phyloP scores from a whole-genome alignment of 2,888 invertebrate genomes.

The Unio pictorum region DNA sequence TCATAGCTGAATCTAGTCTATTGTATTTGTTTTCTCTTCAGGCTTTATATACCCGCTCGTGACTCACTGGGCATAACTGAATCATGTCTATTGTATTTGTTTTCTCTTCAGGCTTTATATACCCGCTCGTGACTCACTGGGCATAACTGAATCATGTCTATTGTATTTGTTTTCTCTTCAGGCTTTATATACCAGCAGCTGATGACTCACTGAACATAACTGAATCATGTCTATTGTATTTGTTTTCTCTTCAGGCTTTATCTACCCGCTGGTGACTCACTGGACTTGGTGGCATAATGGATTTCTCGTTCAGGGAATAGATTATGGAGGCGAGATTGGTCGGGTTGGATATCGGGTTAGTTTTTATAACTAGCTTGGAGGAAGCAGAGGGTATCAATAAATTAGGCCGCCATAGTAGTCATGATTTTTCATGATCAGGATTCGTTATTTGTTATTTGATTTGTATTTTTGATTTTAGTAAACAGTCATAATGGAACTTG shows the following conservation, averaged over 20 bases:
- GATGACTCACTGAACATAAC: conserved; percentile 70
- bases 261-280: conserved; percentile 73
- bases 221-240: no score
- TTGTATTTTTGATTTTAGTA: no score
- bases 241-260: conserved; percentile 64
- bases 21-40: conserved; percentile 35
- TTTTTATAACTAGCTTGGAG: not conserved
- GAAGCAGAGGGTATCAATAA: no score
- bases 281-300: conserved; percentile 73
- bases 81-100: no score
- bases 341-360: conserved; percentile 16
- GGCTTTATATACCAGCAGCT: conserved; percentile 73
- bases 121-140: conserved; percentile 73
- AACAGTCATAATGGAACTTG: no score
- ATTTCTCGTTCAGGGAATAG: conserved; percentile 64
- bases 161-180: conserved; percentile 44
- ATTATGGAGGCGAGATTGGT: conserved; percentile 10
- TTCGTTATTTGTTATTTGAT: no score
- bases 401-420: no score
- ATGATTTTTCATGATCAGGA: no score
- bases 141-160: no score
- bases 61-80: conserved; percentile 73
- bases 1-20: no score
- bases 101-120: conserved; percentile 69
- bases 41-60: conserved; percentile 73